These are phyloP conservation scores for Mesorhabditis spiculigera DNA, from an alignment of 2,888 invertebrate species.

Conservation along the genomic window DNA sequence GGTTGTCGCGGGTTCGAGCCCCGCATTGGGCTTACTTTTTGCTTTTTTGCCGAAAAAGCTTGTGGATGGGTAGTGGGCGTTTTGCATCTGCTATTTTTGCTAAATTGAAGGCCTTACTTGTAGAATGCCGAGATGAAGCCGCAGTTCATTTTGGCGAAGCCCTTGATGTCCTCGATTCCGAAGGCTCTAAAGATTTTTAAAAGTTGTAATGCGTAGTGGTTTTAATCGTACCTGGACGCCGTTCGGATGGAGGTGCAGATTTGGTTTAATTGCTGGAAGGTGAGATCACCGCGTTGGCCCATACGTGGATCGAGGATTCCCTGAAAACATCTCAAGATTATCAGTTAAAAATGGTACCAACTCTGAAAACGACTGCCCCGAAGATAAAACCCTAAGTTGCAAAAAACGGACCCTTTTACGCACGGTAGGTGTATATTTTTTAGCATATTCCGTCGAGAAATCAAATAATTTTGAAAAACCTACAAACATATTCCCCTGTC, in stretches of 20 bases:
- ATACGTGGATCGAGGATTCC: neutral
- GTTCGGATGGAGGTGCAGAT: neutral
- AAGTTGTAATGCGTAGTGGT: too few relatives aligned
- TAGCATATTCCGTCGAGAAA: neutral
- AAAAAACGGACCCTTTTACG: neutral
- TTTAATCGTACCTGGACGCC: neutral
- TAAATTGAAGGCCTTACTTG: neutral
- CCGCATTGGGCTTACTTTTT: constrained; percentile 45
- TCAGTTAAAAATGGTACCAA: too few relatives aligned
- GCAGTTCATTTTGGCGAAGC: neutral
- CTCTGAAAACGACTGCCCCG: too few relatives aligned
- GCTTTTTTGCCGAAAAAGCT: too few relatives aligned
- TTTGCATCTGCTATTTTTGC: too few relatives aligned
- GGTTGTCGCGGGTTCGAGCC: constrained; percentile 57
- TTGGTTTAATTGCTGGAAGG: neutral
- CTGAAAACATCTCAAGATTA: neutral
- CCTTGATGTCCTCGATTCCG: neutral
- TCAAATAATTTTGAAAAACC: neutral
- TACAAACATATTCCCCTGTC: neutral
- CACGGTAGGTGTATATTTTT: neutral
- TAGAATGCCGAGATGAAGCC: neutral
- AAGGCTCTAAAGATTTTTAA: neutral
- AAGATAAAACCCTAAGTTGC: neutral
- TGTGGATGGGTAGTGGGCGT: too few relatives aligned
- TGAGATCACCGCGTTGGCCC: neutral